These are phyloP conservation scores for Hucho hucho DNA, from an alignment of 2,113 vertebrate species.

Conservation along the genomic window DNA sequence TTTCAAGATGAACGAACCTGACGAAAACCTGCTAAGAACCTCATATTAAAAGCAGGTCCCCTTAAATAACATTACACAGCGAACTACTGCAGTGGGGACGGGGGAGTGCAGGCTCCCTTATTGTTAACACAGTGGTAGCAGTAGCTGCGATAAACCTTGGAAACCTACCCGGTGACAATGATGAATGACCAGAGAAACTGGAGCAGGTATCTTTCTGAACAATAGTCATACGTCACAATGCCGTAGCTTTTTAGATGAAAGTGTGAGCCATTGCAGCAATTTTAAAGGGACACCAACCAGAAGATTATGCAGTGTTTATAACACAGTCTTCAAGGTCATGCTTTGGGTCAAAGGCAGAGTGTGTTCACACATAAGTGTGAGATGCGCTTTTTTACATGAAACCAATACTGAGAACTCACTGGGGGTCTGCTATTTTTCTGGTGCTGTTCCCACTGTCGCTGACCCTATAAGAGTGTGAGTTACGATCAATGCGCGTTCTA, in stretches of 20 bases:
- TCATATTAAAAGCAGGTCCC: neutral
- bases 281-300: slow-evolving; percentile 9
- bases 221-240: slow-evolving; percentile 21
- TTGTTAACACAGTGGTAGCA: slow-evolving; percentile 9
- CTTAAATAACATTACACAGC: neutral
- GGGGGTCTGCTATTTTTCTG: neutral
- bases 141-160: neutral
- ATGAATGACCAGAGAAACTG: slow-evolving; percentile 66
- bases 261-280: slow-evolving; percentile 29
- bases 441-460: neutral
- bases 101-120: neutral
- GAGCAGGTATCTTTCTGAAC: slow-evolving; percentile 47
- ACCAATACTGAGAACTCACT: neutral
- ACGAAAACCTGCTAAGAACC: neutral
- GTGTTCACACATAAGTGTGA: neutral
- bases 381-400: neutral
- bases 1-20: neutral
- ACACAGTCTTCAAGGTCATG: slow-evolving; percentile 31
- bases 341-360: neutral
- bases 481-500: neutral
- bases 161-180: slow-evolving; percentile 58
- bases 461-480: neutral
- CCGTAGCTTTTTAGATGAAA: slow-evolving; percentile 21
- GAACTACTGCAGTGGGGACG: neutral
- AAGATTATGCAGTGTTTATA: neutral